These are phyloP conservation scores for Acanthosoma haemorrhoidale DNA, from an alignment of 2,888 invertebrate genomes.

Conservation along the genomic window DNA sequence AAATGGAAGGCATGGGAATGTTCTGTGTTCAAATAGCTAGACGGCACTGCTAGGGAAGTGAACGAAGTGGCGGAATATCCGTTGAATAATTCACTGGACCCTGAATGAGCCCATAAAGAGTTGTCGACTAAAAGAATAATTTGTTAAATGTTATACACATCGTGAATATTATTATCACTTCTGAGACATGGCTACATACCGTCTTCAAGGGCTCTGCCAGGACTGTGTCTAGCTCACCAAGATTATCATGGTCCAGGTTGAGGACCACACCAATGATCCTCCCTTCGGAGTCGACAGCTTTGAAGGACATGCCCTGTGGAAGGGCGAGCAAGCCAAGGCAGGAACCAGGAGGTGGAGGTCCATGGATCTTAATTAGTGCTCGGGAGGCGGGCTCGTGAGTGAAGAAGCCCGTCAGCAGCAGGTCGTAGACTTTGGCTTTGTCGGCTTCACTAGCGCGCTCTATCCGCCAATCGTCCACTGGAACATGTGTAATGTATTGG, in stretches of 20 bases:
- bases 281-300: slow-evolving; percentile 26
- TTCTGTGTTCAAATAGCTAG: no score
- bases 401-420: not conserved
- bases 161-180: not conserved
- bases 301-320: slow-evolving; percentile 31
- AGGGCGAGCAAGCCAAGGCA: slow-evolving; percentile 23
- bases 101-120: no score
- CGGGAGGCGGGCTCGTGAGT: not conserved
- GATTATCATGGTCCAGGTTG: slow-evolving; percentile 8
- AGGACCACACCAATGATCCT: slow-evolving; percentile 32
- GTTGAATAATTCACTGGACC: no score
- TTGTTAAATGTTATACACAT: not conserved
- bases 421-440: not conserved
- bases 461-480: slow-evolving; percentile 4
- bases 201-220: not conserved
- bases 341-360: not conserved
- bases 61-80: no score
- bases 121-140: not conserved
- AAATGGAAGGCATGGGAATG: no score
- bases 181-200: not conserved
- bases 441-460: not conserved
- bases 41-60: no score
- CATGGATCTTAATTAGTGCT: not conserved
- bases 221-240: not conserved
- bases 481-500: no score